A percentile compares a stretch with the other conserved stretches of the same genome.
These are phyloP conservation scores for Pipa parva DNA, from an alignment of 2,113 vertebrate genomes.

Conservation along the genomic window DNA sequence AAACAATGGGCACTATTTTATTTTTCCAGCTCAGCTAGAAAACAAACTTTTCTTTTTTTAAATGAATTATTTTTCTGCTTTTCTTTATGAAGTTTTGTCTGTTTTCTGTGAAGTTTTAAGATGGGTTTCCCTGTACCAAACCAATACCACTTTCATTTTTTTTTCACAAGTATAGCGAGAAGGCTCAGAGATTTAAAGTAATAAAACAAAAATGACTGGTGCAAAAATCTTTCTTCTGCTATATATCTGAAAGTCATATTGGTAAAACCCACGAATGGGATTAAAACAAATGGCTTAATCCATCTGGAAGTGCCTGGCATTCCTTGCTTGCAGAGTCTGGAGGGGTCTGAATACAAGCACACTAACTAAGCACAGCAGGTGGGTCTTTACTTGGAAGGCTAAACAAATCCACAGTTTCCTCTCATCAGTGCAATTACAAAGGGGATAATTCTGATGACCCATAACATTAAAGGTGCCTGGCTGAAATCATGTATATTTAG, in stretches of 20 bases:
- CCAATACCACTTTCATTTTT: too few relatives aligned
- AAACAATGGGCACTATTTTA: too few relatives aligned
- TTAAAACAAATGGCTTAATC: background rate
- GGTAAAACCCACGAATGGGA: background rate
- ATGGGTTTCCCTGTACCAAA: too few relatives aligned
- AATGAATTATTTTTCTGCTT: too few relatives aligned
- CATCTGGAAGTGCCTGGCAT: background rate
- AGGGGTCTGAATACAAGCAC: background rate
- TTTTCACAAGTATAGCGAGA: too few relatives aligned
- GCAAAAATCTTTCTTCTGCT: too few relatives aligned
- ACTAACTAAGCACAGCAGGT: background rate
- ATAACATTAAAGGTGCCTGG: background rate
- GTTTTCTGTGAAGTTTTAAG: too few relatives aligned
- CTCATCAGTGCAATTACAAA: constrained; percentile 21
- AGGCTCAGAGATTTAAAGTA: too few relatives aligned
- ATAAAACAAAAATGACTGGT: too few relatives aligned
- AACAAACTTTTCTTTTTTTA: too few relatives aligned
- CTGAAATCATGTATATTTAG: background rate
- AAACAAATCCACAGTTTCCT: constrained; percentile 11
- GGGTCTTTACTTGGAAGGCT: background rate
- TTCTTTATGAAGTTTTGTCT: too few relatives aligned
- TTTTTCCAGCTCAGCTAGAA: too few relatives aligned
- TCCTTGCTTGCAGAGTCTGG: background rate
- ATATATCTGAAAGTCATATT: background rate
- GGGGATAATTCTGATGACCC: background rate